Conservation (phyloP, 2,797 vertebrate genomes). For the Dallia pectoralis region DNA sequence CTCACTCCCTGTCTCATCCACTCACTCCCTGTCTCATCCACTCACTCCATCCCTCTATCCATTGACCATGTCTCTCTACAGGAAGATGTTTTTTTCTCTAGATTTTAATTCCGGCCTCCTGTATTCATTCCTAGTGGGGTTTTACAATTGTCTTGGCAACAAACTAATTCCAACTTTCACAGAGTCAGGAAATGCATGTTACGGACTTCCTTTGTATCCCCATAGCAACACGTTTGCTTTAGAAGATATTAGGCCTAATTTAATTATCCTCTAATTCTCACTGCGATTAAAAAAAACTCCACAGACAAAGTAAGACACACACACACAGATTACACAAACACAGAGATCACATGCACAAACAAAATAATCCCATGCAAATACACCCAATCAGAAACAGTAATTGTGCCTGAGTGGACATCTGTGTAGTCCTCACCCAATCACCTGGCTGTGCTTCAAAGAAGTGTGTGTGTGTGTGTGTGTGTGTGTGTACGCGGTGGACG, state of each 20-base stretch:
- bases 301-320: background rate
- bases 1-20: too few species aligned
- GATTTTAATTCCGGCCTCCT: background rate
- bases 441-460: slow-evolving; percentile 51
- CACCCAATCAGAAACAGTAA: slow-evolving; percentile 52
- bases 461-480: background rate
- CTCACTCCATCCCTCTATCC: too few species aligned
- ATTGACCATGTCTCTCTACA: too few species aligned
- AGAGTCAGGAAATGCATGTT: slow-evolving; percentile 50
- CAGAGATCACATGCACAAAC: slow-evolving; percentile 51
- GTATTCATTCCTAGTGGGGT: slow-evolving; percentile 15
- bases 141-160: slow-evolving; percentile 30
- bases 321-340: slow-evolving; percentile 25
- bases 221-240: slow-evolving; percentile 54
- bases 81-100: background rate
- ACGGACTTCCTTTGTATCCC: slow-evolving; percentile 44
- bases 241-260: slow-evolving; percentile 50
- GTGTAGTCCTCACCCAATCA: slow-evolving; percentile 57
- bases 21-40: too few species aligned
- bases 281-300: slow-evolving; percentile 20
- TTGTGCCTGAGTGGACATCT: slow-evolving; percentile 55
- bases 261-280: slow-evolving; percentile 39
- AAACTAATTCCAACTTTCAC: slow-evolving; percentile 49
- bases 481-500: slow-evolving; percentile 13
- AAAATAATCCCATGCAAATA: slow-evolving; percentile 54